Evolutionary conservation across 2,888 invertebrate genomes (phyloP), one percentile per base, ranked within the genome.

Genomic region (Ceriagrion tenellum): DNA sequence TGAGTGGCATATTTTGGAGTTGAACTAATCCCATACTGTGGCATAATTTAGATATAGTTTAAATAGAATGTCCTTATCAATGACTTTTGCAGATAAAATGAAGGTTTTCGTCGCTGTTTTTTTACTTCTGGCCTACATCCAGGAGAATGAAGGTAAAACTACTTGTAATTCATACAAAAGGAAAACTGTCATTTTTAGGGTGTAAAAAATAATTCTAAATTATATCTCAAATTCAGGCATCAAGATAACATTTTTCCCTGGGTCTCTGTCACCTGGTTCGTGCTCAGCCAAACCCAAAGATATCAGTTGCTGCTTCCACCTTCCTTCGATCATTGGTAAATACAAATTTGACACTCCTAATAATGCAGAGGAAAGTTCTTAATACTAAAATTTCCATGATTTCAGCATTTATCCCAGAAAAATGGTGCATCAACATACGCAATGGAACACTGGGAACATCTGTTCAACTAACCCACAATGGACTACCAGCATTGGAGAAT

Each of bases 361-460:
- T 35, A 35, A 35, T 18, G n/a, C 12, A 4, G 30, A 13, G 13
- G 69, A n/a, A 23, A 35, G 2, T 35, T 13, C 3, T 12, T 81
- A 1, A 0, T 81, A 18, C 16, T 35, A 81, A 30, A 35, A 81
- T 30, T 13, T 35, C 35, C 35, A 81, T 81, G n/a, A 35, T 81
- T 30, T 81, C 16, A 26, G 16, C 35, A 35, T 81, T 81, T 18
- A 35, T 16, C 3, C 16, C 20, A 35, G 81, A 26, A 16, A 35
- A 35, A 13, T 81, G 81, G 81, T 81, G 81, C 35, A 30, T 81
- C 3, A 81, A 81, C 35, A 35, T 81, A 81, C 30, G 18, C 16
- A 81, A 81, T 81, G 81, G 35, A 81, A 81, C 81, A 30, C 10
- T 35, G 30, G 81, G 81, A 81, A 81, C 81, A 81, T 81, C 35